Conservation (phyloP, 1,140 invertebrate genomes). For the Scaptodrosophila lebanonensis region DNA sequence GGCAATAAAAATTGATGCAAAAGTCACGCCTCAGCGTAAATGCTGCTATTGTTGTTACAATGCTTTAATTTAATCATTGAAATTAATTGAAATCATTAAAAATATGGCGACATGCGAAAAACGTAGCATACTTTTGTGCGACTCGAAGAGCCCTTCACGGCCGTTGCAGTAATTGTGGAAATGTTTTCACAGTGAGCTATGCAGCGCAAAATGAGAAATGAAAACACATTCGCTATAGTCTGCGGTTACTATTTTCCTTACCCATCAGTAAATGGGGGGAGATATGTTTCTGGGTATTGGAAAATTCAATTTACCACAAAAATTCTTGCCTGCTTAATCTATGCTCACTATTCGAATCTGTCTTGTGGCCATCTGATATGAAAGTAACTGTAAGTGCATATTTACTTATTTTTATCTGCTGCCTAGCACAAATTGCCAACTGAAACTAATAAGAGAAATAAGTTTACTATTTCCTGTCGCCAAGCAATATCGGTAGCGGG, state of each 20-base stretch:
- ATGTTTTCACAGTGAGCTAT: too few species aligned
- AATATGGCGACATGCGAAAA: constrained; percentile 33
- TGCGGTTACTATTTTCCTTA: too few species aligned
- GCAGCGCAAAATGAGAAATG: too few species aligned
- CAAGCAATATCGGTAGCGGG: constrained; percentile 11
- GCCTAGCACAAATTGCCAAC: constrained; percentile 56
- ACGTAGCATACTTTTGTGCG: constrained; percentile 20
- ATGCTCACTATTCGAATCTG: too few species aligned
- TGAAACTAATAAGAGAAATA: constrained; percentile 69
- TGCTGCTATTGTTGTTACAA: constrained; percentile 50
- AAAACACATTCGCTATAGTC: too few species aligned
- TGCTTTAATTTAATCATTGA: constrained; percentile 45
- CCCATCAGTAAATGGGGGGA: too few species aligned
- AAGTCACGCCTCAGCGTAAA: constrained; percentile 60
- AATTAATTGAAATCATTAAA: constrained; percentile 70
- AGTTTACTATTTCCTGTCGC: constrained; percentile 67
- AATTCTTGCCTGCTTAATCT: constrained; percentile 40
- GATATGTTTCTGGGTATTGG: too few species aligned
- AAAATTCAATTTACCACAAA: constrained; percentile 49
- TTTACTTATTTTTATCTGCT: constrained; percentile 38
- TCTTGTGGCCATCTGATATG: constrained; percentile 50
- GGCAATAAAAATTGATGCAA: constrained; percentile 33
- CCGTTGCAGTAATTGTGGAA: too few species aligned
- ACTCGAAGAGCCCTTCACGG: too few species aligned
- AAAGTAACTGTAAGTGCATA: constrained; percentile 45